Conservation (phyloP, 2,113 vertebrate genomes). For the Plecturocebus donacophilus region DNA sequence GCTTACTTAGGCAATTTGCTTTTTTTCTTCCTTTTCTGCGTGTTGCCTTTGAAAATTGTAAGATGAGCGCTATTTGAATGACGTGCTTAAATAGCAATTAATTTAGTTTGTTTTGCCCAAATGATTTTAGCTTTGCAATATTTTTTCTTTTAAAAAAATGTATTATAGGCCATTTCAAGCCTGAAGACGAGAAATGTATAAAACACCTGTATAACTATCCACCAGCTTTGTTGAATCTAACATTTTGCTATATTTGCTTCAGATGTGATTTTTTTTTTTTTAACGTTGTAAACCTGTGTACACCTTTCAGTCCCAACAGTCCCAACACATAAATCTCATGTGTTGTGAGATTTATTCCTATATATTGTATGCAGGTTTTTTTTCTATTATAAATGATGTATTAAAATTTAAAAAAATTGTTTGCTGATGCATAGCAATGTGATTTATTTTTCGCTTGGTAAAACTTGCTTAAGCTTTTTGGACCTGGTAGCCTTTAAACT, state of each 20-base stretch:
- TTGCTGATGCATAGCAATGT: neutral
- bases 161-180: neutral
- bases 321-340: too few relatives aligned
- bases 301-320: neutral
- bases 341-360: neutral
- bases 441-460: neutral
- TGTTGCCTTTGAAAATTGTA: neutral
- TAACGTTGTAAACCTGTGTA: neutral
- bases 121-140: neutral
- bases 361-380: neutral
- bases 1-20: neutral
- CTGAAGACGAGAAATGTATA: neutral
- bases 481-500: neutral
- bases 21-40: neutral
- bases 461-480: neutral
- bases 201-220: neutral
- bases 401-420: neutral
- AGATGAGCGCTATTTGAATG: neutral
- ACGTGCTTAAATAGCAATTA: neutral
- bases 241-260: neutral
- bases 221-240: neutral
- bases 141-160: neutral
- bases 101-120: conserved; percentile 4
- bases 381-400: neutral
- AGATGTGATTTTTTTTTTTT: neutral